phyloP scores from a whole-genome alignment of 2,888 invertebrate genomes.

The Volucella inflata region DNA sequence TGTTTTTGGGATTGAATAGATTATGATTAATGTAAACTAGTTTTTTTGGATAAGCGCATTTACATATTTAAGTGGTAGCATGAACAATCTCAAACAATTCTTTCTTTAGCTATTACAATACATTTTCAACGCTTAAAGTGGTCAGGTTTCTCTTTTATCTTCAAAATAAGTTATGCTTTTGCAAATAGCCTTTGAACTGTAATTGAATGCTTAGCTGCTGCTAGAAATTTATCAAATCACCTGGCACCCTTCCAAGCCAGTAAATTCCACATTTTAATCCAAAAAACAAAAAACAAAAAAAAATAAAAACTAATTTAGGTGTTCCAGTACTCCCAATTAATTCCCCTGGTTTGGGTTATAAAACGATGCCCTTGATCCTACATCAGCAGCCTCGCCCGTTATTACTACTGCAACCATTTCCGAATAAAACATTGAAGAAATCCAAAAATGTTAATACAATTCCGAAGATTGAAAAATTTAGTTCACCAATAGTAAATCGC shows the following conservation, averaged over 20 bases:
- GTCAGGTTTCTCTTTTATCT: background rate
- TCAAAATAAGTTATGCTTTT: background rate
- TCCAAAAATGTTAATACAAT: constrained; percentile 52
- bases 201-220: constrained; percentile 35
- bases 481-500: constrained; percentile 65
- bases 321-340: constrained; percentile 70
- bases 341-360: constrained; percentile 60
- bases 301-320: constrained; percentile 31
- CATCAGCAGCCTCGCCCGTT: constrained; percentile 58
- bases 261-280: constrained; percentile 70
- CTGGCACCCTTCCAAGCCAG: constrained; percentile 62
- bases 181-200: background rate
- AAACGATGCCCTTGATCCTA: constrained; percentile 50
- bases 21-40: too few relatives aligned
- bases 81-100: too few relatives aligned
- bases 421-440: constrained; percentile 58
- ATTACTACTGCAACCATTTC: constrained; percentile 54
- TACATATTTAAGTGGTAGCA: too few relatives aligned
- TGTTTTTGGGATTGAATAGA: too few relatives aligned
- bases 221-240: constrained; percentile 47
- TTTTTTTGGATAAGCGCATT: too few relatives aligned
- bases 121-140: background rate
- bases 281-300: constrained; percentile 32
- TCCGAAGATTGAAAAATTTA: constrained; percentile 64
- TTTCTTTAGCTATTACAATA: background rate